These are phyloP conservation scores for Polymixis flavicincta DNA, from an alignment of 2,888 invertebrate species.

Conservation along the genomic window DNA sequence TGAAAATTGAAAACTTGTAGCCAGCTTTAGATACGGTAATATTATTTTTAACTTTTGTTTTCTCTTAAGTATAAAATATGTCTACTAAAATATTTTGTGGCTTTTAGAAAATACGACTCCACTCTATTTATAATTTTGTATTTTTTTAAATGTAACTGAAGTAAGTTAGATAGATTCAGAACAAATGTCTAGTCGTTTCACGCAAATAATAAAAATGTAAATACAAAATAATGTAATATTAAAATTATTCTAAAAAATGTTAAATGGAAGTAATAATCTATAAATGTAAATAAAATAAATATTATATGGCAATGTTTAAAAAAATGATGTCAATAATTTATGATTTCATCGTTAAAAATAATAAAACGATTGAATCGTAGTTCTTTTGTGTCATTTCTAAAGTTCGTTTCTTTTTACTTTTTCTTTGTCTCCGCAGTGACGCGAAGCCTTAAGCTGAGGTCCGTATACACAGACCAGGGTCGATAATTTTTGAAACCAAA, in stretches of 20 bases:
- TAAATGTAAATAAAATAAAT: slow-evolving; percentile 63
- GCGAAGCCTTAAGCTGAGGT: no score
- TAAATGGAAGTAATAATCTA: slow-evolving; percentile 57
- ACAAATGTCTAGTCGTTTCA: slow-evolving; percentile 64
- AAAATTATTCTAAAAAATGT: slow-evolving; percentile 44
- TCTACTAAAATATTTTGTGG: slow-evolving; percentile 14
- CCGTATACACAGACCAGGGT: no score
- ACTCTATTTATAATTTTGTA: slow-evolving; percentile 54
- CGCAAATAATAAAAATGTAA: slow-evolving; percentile 59
- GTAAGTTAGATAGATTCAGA: slow-evolving; percentile 59
- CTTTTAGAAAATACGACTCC: slow-evolving; percentile 9
- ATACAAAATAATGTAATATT: slow-evolving; percentile 55
- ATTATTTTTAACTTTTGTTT: slow-evolving; percentile 3
- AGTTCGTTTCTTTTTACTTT: background rate
- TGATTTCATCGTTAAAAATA: slow-evolving; percentile 65
- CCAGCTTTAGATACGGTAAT: background rate
- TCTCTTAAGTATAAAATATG: background rate
- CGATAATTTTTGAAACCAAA: no score
- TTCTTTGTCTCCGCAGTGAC: background rate
- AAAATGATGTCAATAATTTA: slow-evolving; percentile 64
- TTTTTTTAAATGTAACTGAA: slow-evolving; percentile 54
- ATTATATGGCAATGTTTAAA: slow-evolving; percentile 59
- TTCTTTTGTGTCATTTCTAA: slow-evolving; percentile 51
- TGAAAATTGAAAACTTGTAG: slow-evolving; percentile 6
- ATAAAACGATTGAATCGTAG: slow-evolving; percentile 78